Evolutionary conservation across 1,140 invertebrate species (phyloP).

Genomic region (Scaptodrosophila lebanonensis): DNA sequence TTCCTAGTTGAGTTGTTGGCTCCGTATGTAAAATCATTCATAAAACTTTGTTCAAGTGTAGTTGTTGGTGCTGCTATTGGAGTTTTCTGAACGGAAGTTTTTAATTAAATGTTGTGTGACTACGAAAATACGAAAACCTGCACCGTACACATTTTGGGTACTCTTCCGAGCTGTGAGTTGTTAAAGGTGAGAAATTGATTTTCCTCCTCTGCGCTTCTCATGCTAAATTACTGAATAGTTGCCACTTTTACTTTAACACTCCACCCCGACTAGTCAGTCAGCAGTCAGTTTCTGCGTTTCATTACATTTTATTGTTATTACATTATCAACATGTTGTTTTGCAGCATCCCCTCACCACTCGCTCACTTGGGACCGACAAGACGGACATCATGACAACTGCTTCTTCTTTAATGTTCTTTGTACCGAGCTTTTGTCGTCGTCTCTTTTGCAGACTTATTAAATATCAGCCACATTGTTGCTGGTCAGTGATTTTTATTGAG

Average conservation of each 20-base stretch:
- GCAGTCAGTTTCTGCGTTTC: conserved; percentile 10
- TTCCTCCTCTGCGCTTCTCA: background rate
- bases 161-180: conserved; percentile 36
- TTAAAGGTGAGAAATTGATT: conserved; percentile 13
- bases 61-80: conserved; percentile 26
- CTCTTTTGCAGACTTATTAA: conserved; percentile 55
- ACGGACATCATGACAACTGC: background rate
- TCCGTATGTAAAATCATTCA: conserved; percentile 17
- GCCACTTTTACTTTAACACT: too few species aligned
- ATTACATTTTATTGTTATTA: conserved; percentile 40
- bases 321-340: conserved; percentile 39
- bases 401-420: conserved; percentile 2
- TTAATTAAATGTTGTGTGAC: conserved; percentile 53
- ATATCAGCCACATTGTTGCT: conserved; percentile 65
- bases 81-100: conserved; percentile 53
- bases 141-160: too few species aligned
- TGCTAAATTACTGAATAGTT: too few species aligned
- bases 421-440: conserved; percentile 27
- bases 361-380: background rate
- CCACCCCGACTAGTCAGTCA: conserved; percentile 14
- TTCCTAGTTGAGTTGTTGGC: conserved; percentile 16
- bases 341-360: conserved; percentile 5
- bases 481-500: conserved; percentile 67
- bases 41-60: conserved; percentile 35
- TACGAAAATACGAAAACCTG: conserved; percentile 5